Evolutionary conservation across 2,797 vertebrate genomes (phyloP), one percentile per base, ranked within the genome.

Genomic region (Pogoniulus pusillus): DNA sequence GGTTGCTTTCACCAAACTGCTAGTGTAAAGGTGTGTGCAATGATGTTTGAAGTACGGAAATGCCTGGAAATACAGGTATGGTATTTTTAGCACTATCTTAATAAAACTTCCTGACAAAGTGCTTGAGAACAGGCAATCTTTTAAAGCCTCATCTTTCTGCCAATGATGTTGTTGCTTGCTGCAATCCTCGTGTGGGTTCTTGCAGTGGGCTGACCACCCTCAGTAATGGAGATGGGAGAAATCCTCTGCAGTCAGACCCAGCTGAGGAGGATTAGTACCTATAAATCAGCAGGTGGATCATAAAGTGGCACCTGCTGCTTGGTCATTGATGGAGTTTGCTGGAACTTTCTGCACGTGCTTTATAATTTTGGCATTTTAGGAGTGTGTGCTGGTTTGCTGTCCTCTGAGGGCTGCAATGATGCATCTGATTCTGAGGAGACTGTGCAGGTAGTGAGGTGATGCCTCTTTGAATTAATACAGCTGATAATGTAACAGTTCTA

Each of bases 21-120:
- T 57, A 10, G 22, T 24, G 23, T 49, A 49, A 13, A 69, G 12
- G 7, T 1, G 0, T 15, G 17, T 12, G 5, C 24, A 30, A 5
- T 30, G 32, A 9, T 14, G 20, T 41, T 37, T 45, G 32, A 34
- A 62, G 62, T 14, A 20, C 2, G 6, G 4, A 2, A 8, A 4
- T 3, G 22, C n/a, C 30, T 77, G 39, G 58, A 60, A 57, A 5
- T 9, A 27, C 7, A 4, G 6, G 5, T n/a, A 24, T 10, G 10
- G 7, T 13, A 55, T 39, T 70, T 24, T 70, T 41, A 49, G 47
- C 47, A 24, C 22, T 49, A 23, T 24, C 23, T 49, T 49, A 49
- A 23, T 49, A 49, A 24, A 49, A 45, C 19, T 20, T 45, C 45
- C 49, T 49, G 23, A 49, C 12, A 24, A 76, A 41, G 12, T 8